Conservation (phyloP, 2,113 vertebrate species). For the Channa maculata region DNA sequence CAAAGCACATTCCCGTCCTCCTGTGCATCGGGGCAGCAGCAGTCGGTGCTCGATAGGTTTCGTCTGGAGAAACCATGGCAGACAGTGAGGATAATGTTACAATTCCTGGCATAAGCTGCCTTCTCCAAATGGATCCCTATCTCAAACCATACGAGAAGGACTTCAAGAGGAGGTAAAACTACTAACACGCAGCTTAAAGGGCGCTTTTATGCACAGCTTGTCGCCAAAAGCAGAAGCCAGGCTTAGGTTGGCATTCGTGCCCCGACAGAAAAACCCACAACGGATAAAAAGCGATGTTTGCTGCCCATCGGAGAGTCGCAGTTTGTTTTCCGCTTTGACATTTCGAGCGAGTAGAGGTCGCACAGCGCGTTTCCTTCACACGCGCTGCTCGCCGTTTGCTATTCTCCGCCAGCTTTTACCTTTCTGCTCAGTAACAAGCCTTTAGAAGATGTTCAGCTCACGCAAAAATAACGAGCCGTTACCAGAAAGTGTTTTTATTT, state of each 20-base stretch:
- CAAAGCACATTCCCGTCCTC: background rate
- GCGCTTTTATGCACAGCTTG: background rate
- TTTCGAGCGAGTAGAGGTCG: slow-evolving; percentile 22
- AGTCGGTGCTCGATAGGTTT: slow-evolving; percentile 78
- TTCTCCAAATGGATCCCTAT: slow-evolving; percentile 81
- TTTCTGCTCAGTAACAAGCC: background rate
- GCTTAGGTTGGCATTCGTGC: background rate
- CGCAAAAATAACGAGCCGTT: slow-evolving; percentile 6
- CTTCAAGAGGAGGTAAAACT: slow-evolving; percentile 84
- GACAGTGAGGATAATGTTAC: slow-evolving; percentile 75
- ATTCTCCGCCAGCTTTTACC: too few species aligned
- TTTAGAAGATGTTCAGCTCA: background rate
- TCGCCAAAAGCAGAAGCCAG: background rate
- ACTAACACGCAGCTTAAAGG: background rate
- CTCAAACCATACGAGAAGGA: slow-evolving; percentile 82
- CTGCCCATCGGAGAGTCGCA: background rate
- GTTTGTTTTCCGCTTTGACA: slow-evolving; percentile 17
- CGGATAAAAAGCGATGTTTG: slow-evolving; percentile 6
- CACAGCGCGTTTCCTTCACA: background rate
- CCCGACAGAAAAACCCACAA: slow-evolving; percentile 3
- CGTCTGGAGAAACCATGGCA: slow-evolving; percentile 79
- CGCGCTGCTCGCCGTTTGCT: background rate
- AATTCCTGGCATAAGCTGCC: slow-evolving; percentile 74
- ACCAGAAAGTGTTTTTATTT: slow-evolving; percentile 1
- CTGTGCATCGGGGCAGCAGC: background rate